These are phyloP conservation scores for Gopherus evgoodei DNA, from an alignment of 2,113 vertebrate species.

Conservation along the genomic window DNA sequence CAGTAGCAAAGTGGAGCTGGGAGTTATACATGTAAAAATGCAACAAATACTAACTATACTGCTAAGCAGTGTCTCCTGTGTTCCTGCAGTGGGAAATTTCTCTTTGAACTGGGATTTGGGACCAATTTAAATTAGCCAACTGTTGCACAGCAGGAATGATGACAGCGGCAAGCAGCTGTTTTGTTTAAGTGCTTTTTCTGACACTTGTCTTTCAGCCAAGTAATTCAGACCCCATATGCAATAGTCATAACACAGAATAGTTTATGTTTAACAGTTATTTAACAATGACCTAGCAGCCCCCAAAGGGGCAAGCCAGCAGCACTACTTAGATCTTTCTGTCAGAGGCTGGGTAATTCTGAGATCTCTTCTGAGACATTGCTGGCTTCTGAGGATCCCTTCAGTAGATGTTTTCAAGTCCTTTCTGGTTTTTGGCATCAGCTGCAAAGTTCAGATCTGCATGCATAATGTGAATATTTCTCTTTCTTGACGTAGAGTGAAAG, in stretches of 20 bases:
- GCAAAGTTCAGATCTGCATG: not conserved
- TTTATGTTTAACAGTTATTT: constrained; percentile 35
- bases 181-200: constrained; percentile 15
- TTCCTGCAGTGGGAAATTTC: not conserved
- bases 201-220: not conserved
- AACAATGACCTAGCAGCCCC: not conserved
- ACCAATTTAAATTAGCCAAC: not conserved
- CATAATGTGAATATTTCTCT: not conserved
- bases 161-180: constrained; percentile 23
- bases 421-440: not conserved
- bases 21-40: not conserved
- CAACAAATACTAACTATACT: constrained; percentile 3
- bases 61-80: not conserved
- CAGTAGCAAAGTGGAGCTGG: not conserved
- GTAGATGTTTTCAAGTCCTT: constrained; percentile 15
- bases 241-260: constrained; percentile 34
- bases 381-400: not conserved
- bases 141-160: not conserved
- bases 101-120: not conserved
- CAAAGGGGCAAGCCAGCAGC: constrained; percentile 18
- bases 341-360: not conserved
- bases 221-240: not conserved
- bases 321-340: not conserved
- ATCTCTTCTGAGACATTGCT: not conserved
- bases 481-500: not conserved